Conservation (phyloP, 1,140 invertebrate genomes). For the Heliconius nattereri region DNA sequence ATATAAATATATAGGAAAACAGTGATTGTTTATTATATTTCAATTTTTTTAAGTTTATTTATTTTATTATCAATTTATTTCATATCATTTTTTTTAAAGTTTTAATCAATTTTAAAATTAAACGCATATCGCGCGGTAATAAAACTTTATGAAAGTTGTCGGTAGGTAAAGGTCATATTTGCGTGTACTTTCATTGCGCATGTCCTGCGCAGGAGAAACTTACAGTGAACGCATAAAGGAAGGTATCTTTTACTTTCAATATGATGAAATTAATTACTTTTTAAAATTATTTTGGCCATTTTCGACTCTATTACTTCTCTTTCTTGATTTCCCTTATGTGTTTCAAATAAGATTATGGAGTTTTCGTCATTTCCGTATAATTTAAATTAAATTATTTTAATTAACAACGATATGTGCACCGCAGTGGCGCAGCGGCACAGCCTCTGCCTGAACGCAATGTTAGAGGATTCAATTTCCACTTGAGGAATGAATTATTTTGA, state of each 20-base stretch:
- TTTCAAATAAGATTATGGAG: not conserved
- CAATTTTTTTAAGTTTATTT: not conserved
- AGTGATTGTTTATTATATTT: constrained; percentile 2
- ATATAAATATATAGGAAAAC: constrained; percentile 42
- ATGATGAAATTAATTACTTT: not conserved
- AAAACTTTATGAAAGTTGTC: constrained; percentile 32
- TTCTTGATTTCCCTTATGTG: not conserved
- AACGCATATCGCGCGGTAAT: constrained; percentile 10
- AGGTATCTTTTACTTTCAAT: not conserved
- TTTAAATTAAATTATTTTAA: too few relatives aligned
- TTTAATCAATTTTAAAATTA: constrained; percentile 1
- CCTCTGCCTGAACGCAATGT: too few relatives aligned
- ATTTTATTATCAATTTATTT: not conserved
- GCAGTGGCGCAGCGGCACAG: too few relatives aligned
- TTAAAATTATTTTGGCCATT: not conserved
- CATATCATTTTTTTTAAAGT: not conserved
- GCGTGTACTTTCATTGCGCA: constrained; percentile 53
- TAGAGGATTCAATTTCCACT: too few relatives aligned
- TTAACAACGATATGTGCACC: too few relatives aligned
- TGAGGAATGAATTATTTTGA: too few relatives aligned
- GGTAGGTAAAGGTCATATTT: constrained; percentile 50
- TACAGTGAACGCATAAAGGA: not conserved
- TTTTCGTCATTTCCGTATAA: too few relatives aligned
- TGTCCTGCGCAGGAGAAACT: constrained; percentile 69
- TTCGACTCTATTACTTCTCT: not conserved